Evolutionary conservation across 2,113 vertebrate species (phyloP), one percentile per base, ranked within the genome.

Genomic region (Ploceus nigricollis): DNA sequence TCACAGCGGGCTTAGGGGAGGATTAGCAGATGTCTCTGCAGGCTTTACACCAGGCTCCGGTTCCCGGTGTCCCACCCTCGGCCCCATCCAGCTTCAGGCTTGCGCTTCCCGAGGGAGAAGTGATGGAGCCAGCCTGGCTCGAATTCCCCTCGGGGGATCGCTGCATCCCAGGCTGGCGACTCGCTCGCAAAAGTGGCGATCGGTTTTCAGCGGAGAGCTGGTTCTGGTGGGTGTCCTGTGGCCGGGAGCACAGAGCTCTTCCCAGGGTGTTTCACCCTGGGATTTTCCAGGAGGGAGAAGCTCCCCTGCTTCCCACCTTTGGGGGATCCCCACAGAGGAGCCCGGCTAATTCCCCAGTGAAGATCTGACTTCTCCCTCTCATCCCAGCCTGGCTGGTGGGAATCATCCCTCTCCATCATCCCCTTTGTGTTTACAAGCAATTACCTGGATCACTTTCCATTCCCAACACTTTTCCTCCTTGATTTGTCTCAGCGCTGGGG

Each of bases 11-110:
- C 15, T 97, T 94, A 96, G 70, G 70, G 33, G 22, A 44, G 94
- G 95, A 97, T 97, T 91, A 96, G 89, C 77, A 13, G 48, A 25
- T 39, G 90, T 84, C 70, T 58, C 92, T 13, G 28, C 40, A 2
- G 81, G 87, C 33, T 96, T 94, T 82, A 27, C 13, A 5, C 19
- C 8, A 1, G 54, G n/a, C 73, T 72, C 45, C 40, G 73, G 58
- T 78, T 79, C 56, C 61, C 0, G 8, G 31, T 2, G 0, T 58
- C 88, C 61, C 61, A 64, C 44, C 53, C 75, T 40, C 8, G 30
- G 48, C n/a, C 61, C 53, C 68, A 14, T 23, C 75, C 76, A 24
- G 80, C 40, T 42, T 5, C 86, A 25, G 73, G 45, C 9, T 69
- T 11, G 42, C 2, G 0, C 12, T 68, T 76, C 76, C 84, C 60